A percentile compares a stretch with the other conserved stretches of the same genome.
phyloP scores from a whole-genome alignment of 1,140 invertebrate species.

The Magallana angulata region DNA sequence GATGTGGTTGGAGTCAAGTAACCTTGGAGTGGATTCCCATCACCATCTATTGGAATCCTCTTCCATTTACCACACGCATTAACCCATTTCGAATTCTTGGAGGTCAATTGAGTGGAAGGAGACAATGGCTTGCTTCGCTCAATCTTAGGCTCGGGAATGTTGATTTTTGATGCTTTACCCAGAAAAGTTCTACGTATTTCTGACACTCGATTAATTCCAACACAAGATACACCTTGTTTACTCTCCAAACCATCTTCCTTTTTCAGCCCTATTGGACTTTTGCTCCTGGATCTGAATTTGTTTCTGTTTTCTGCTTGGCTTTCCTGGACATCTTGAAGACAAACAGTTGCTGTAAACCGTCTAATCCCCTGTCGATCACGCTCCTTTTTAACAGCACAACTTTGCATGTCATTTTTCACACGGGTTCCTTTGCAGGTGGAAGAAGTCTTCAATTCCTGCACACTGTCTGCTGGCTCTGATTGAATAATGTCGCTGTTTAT shows the following conservation, averaged over 20 bases:
- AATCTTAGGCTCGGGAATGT: not conserved
- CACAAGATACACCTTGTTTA: conserved; percentile 33
- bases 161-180: conserved; percentile 42
- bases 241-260: conserved; percentile 45
- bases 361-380: conserved; percentile 35
- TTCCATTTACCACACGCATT: conserved; percentile 52
- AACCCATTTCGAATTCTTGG: conserved; percentile 49
- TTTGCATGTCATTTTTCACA: conserved; percentile 31
- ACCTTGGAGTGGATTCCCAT: not conserved
- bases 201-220: conserved; percentile 45
- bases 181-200: conserved; percentile 54
- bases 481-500: not conserved
- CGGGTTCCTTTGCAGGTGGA: not conserved
- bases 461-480: not conserved
- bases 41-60: conserved; percentile 45
- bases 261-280: conserved; percentile 50
- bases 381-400: conserved; percentile 24
- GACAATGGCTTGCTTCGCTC: conserved; percentile 26
- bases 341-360: conserved; percentile 50
- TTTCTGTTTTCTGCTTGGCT: conserved; percentile 34
- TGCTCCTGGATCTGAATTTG: conserved; percentile 51
- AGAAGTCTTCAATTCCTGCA: not conserved
- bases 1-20: not conserved
- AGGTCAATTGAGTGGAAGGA: conserved; percentile 24
- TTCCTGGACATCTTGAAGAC: conserved; percentile 25